A percentile compares a stretch with the other conserved stretches of the same genome.
These are phyloP conservation scores for Crax fasciolata DNA, from an alignment of 2,797 vertebrate genomes.

Conservation along the genomic window DNA sequence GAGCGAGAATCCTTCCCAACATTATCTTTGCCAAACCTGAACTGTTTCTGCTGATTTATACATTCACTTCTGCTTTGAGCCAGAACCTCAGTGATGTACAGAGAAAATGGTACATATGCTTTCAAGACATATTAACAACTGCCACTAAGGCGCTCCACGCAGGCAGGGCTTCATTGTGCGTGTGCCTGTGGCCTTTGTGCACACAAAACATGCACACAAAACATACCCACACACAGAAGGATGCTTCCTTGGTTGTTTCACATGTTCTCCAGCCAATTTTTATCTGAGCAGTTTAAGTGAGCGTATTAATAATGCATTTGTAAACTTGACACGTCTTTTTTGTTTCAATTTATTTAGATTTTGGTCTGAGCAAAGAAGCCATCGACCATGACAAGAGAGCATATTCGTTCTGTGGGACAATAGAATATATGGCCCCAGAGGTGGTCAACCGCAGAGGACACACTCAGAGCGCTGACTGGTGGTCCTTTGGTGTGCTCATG, in stretches of 20 bases:
- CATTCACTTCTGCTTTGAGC: not conserved
- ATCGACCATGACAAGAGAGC: slow-evolving; percentile 96
- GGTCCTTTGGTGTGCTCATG: slow-evolving; percentile 98
- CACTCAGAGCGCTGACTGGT: slow-evolving; percentile 97
- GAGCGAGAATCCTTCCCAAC: not conserved
- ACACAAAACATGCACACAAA: not conserved
- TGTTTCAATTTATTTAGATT: slow-evolving; percentile 83
- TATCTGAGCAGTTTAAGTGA: not conserved
- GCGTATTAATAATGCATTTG: not conserved
- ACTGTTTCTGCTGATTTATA: not conserved
- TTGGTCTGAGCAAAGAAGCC: slow-evolving; percentile 96
- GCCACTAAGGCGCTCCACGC: rapidly evolving
- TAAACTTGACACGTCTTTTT: not conserved
- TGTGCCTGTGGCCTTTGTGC: rapidly evolving
- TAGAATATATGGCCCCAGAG: slow-evolving; percentile 98
- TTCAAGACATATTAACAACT: not conserved
- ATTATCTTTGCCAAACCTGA: not conserved
- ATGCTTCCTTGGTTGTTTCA: rapidly evolving
- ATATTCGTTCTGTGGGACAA: slow-evolving; percentile 97
- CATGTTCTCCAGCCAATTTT: not conserved
- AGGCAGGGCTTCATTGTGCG: not conserved
- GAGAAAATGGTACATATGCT: rapidly evolving
- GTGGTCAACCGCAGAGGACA: slow-evolving; percentile 97
- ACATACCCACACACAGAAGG: not conserved
- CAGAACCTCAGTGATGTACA: not conserved